Evolutionary conservation across 2,797 vertebrate species (phyloP).

Genomic region (Falco columbarius): DNA sequence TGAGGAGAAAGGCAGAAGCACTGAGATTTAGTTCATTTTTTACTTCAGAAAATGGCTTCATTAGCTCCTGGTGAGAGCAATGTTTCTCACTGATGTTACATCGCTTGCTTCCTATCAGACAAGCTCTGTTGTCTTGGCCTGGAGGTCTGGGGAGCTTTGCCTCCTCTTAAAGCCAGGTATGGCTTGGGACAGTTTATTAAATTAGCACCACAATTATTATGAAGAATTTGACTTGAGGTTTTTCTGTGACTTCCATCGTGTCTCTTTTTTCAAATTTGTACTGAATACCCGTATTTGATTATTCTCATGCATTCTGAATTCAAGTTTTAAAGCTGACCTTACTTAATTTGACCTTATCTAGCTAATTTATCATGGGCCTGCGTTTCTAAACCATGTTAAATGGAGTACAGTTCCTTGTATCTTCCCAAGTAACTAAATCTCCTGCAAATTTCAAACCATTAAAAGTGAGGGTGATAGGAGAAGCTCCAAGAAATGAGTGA

Average conservation of each 20-base stretch:
- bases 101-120: not conserved
- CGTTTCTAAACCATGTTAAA: slow-evolving; percentile 60
- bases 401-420: slow-evolving; percentile 48
- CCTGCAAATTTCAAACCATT: slow-evolving; percentile 60
- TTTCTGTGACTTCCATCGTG: not conserved
- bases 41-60: not conserved
- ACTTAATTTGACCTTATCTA: slow-evolving; percentile 59
- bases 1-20: not conserved
- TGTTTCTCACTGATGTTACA: not conserved
- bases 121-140: not conserved
- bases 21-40: not conserved
- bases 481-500: slow-evolving; percentile 73
- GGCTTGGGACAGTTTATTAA: not conserved
- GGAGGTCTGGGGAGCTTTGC: not conserved
- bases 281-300: not conserved
- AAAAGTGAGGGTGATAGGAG: slow-evolving; percentile 54
- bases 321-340: slow-evolving; percentile 3
- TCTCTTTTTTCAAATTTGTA: not conserved
- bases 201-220: not conserved
- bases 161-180: not conserved
- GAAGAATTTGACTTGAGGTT: not conserved
- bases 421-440: slow-evolving; percentile 48
- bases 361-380: slow-evolving; percentile 11
- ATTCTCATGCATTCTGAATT: slow-evolving; percentile 14
- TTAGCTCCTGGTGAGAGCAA: not conserved